Base-by-base conservation (phyloP, 2,888 invertebrate species). In the Ophraella communa region DNA sequence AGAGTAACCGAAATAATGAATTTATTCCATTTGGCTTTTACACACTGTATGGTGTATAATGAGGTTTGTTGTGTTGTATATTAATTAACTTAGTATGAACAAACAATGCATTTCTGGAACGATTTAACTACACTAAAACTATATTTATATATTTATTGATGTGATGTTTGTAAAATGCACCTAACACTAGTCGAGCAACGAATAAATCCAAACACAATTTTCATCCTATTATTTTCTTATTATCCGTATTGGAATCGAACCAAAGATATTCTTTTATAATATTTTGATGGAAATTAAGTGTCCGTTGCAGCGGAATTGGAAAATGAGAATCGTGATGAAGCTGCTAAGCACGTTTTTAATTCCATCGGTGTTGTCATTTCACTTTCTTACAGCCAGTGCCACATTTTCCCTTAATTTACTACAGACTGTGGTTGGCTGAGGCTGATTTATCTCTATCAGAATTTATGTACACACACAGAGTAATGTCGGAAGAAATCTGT, bases 381-480 rank as follows among this genome's bases (percentile, higher is more conserved):
- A 78, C 80, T 79, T 78, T 60, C 60, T 53, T 78, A 75, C 76
- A 74, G 54, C 70, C 59, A 73, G 76, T 77, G 76, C 77, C 80
- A 79, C 78, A 81, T 81, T 80, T 80, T 79, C 79, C 77, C 75
- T 78, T 81, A 80, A 81, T 81, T 80, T 79, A 77, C 76, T 73
- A 74, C 79, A 79, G 79, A 79, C 77, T 79, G 78, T 75, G 76
- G 75, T 73, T 68, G 55, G 65, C 61, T 61, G 20, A 53, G 55
- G 74, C 78, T 81, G 81, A 82, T 82, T 82, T 82, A 81, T 81
- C 76, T 79, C 78, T 77, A 79, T 79, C 78, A 78, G 80, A 80
- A 82, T 82, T 82, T 81, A 82, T 80, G 78, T 79, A 79, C 77
- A 77, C 74, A 77, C 65, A 69, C 74, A 77, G 64, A 69, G 65